These are phyloP conservation scores for Hippasteria phrygiana DNA, from an alignment of 53 echinoderm and acorn worm genomes.

Conservation along the genomic window DNA sequence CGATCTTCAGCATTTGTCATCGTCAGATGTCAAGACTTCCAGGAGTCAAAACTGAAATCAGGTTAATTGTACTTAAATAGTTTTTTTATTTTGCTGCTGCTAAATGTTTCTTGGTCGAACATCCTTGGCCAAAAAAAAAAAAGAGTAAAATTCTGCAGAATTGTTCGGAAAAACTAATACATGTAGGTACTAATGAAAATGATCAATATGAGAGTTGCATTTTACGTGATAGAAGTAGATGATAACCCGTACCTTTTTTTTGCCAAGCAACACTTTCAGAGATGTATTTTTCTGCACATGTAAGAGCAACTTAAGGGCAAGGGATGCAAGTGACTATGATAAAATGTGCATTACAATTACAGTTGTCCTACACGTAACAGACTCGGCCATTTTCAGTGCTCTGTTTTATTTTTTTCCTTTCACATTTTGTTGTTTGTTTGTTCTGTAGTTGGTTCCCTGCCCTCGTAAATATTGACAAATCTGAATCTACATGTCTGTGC, in stretches of 20 bases:
- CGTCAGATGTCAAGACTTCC: background rate
- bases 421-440: background rate
- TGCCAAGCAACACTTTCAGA: background rate
- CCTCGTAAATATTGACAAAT: background rate
- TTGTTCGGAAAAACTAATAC: too few species aligned
- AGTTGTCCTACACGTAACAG: too few species aligned
- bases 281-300: too few species aligned
- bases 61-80: constrained; percentile 5
- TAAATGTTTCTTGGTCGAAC: background rate
- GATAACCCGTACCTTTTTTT: background rate
- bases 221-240: background rate
- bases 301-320: too few species aligned
- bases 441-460: too few species aligned
- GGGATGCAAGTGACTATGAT: too few species aligned
- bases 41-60: background rate
- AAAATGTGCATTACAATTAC: too few species aligned
- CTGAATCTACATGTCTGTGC: background rate
- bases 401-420: too few species aligned
- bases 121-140: too few species aligned
- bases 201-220: background rate
- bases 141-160: too few species aligned
- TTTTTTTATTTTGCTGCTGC: background rate
- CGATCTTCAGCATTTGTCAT: background rate
- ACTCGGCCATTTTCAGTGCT: too few species aligned
- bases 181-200: background rate